phyloP scores from a whole-genome alignment of 2,113 vertebrate genomes.

The Hystrix brachyura region DNA sequence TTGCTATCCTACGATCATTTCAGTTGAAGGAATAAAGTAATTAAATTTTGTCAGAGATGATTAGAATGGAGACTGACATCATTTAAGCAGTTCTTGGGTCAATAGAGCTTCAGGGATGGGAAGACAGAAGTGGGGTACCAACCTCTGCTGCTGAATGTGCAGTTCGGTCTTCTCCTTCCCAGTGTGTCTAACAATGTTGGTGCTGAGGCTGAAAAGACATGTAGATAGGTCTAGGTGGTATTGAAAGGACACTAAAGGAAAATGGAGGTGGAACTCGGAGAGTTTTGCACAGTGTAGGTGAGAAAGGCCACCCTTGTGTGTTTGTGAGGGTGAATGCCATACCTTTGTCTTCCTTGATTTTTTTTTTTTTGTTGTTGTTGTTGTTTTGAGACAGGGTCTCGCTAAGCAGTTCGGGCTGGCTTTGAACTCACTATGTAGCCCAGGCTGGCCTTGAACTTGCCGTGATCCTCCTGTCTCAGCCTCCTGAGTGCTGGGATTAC shows the following conservation, averaged over 20 bases:
- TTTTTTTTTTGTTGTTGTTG: too few species aligned
- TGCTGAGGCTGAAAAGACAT: neutral
- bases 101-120: neutral
- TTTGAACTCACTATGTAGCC: too few species aligned
- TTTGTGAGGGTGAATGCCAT: neutral
- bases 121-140: neutral
- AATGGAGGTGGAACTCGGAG: neutral
- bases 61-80: neutral
- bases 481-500: too few species aligned
- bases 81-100: neutral
- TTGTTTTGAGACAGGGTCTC: too few species aligned
- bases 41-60: neutral
- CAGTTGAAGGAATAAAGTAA: constrained; percentile 26
- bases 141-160: neutral
- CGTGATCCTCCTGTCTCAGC: too few species aligned
- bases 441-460: too few species aligned
- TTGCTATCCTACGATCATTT: neutral
- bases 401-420: too few species aligned
- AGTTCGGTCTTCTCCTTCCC: neutral
- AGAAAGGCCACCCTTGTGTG: neutral
- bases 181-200: neutral
- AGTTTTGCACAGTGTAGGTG: neutral
- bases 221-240: neutral
- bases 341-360: constrained; percentile 33
- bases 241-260: neutral